These are phyloP conservation scores for Mya arenaria DNA, from an alignment of 1,140 invertebrate genomes.

Conservation along the genomic window DNA sequence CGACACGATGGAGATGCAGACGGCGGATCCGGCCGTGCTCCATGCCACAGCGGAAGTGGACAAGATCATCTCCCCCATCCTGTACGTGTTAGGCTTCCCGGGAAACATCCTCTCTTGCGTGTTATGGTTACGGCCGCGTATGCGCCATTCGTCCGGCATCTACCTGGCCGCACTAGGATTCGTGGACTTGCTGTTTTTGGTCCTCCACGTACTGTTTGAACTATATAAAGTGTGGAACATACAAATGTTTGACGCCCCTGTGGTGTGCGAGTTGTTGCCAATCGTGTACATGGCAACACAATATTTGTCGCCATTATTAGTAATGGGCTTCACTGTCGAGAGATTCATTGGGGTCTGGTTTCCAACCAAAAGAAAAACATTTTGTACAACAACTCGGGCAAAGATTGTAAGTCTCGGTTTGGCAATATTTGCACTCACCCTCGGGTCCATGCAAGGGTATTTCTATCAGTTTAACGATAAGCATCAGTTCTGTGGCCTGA, in stretches of 20 bases:
- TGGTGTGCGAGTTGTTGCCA: constrained; percentile 68
- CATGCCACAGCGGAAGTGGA: constrained; percentile 53
- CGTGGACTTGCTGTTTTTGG: constrained; percentile 72
- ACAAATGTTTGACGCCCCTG: constrained; percentile 60
- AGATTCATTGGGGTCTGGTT: constrained; percentile 96
- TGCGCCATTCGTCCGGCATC: constrained; percentile 75
- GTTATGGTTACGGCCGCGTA: constrained; percentile 72
- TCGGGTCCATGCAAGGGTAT: constrained; percentile 72
- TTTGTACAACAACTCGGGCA: constrained; percentile 90
- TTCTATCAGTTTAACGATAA: constrained; percentile 70
- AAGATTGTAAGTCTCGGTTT: constrained; percentile 83
- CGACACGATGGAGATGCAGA: not conserved
- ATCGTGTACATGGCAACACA: constrained; percentile 69
- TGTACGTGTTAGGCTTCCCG: constrained; percentile 74
- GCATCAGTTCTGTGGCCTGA: constrained; percentile 61
- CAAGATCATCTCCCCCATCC: constrained; percentile 68
- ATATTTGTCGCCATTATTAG: constrained; percentile 72
- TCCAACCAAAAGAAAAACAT: constrained; percentile 88
- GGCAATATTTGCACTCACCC: constrained; percentile 52
- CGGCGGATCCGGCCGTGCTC: constrained; percentile 6
- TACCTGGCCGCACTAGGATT: constrained; percentile 76
- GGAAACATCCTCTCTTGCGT: constrained; percentile 73
- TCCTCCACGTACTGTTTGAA: constrained; percentile 74
- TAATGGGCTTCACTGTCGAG: constrained; percentile 91
- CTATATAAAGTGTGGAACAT: constrained; percentile 75